Evolutionary conservation across 37 sponge, comb jelly and placozoan species (phyloP), one percentile per base, ranked within the genome.

Genomic region (Diacarnus erythraeanus): DNA sequence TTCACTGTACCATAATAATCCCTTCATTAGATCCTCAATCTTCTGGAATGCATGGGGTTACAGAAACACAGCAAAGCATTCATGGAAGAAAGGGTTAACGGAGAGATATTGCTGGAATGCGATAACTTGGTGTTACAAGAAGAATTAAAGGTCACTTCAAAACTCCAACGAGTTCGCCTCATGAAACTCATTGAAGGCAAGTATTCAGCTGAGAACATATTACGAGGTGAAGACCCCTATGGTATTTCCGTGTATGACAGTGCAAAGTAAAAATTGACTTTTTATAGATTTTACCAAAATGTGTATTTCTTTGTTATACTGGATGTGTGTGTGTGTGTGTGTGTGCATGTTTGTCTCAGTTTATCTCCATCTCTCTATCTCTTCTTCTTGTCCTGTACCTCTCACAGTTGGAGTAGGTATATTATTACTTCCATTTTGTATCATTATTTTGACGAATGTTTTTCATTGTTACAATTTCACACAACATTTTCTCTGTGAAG

Each of bases 21-120:
- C 26, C 18, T 10, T 59, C 6, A 4, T 41, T 42, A 81, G 82
- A 34, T 81, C 20, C 66, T 56, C 23, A 30, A 39, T 9, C 54
- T 82, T 47, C 63, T 82, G 36, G 75, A 82, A 42, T 26, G 29
- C 27, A 75, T 82, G 83, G 83, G 75, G 21, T 64, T 82, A 23
- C 44, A 65, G 20, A 47, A 30, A 26, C 56, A 75, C 37, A 37
- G 42, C 25, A 65, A 82, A 25, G 30, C 54, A 26, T 82, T 82
- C 66, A 75, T 77, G 74, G 41, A 29, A 26, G 80, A 86, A 72
- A 64, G 80, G 57, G 66, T 86, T 29, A 69, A 37, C 43, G 68
- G 86, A 64, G 73, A 86, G 57, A 65, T 86, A 36, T 80, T 86
- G 22, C 1, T 70, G 34, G 84, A 77, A 66, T 47, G 77, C 36